phyloP scores from a whole-genome alignment of 2,113 vertebrate species.

The Plecotus auritus region DNA sequence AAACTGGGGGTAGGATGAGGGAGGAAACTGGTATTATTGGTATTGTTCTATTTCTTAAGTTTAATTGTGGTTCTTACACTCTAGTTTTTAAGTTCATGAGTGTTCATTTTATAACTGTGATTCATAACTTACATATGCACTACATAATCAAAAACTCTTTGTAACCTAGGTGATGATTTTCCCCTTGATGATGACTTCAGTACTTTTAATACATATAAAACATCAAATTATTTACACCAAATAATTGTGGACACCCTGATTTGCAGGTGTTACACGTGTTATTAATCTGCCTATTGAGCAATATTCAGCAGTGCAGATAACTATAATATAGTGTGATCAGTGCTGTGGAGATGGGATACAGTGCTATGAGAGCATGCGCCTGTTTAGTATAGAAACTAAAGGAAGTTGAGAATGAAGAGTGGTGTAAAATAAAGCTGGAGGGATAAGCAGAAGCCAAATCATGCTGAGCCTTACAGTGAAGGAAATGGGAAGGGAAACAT shows the following conservation, averaged over 20 bases:
- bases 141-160: neutral
- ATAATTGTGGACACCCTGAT: neutral
- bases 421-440: neutral
- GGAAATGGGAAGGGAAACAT: neutral
- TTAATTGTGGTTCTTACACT: neutral
- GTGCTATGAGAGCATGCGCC: neutral
- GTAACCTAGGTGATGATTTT: neutral
- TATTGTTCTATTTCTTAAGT: neutral
- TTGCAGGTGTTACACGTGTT: neutral
- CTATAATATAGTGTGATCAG: neutral
- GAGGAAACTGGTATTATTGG: neutral
- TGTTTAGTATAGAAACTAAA: neutral
- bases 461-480: neutral
- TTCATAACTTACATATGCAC: neutral
- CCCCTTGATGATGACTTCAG: neutral
- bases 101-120: neutral
- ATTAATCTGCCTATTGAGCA: neutral
- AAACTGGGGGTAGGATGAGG: neutral
- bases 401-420: neutral
- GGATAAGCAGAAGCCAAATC: neutral
- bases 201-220: neutral
- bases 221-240: neutral
- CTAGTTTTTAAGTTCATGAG: neutral
- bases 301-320: neutral
- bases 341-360: neutral